These are phyloP conservation scores for Lordiphosa stackelbergi DNA, from an alignment of 1,140 invertebrate genomes.

Conservation along the genomic window DNA sequence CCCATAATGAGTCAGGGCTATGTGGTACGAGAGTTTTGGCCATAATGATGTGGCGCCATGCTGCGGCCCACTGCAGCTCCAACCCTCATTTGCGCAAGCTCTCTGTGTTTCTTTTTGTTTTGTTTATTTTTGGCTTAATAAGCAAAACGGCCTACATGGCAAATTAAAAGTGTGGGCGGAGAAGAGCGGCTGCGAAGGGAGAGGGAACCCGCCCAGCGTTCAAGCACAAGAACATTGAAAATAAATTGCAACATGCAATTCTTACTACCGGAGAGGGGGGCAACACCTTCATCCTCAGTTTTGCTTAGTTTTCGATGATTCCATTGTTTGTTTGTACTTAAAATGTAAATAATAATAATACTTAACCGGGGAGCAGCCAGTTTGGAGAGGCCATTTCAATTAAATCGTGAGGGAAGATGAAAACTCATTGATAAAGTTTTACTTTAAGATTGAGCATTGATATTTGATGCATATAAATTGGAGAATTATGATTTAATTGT, in stretches of 20 bases:
- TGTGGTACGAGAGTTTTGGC: slow-evolving; percentile 16
- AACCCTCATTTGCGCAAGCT: slow-evolving; percentile 47
- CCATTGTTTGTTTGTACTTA: slow-evolving; percentile 55
- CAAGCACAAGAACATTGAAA: slow-evolving; percentile 31
- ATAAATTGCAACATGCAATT: slow-evolving; percentile 46
- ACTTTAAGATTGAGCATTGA: background rate
- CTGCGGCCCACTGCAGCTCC: slow-evolving; percentile 30
- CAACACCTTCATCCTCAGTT: slow-evolving; percentile 57
- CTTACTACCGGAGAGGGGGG: background rate
- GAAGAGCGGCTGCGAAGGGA: slow-evolving; percentile 1
- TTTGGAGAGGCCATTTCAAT: slow-evolving; percentile 52
- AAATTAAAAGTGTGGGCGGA: slow-evolving; percentile 51
- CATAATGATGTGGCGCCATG: slow-evolving; percentile 60
- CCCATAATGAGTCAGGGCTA: slow-evolving; percentile 45
- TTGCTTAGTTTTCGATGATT: slow-evolving; percentile 15
- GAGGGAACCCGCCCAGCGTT: slow-evolving; percentile 22
- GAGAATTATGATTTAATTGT: no score
- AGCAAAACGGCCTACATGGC: slow-evolving; percentile 66
- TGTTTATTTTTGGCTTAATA: slow-evolving; percentile 43
- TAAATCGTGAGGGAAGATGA: slow-evolving; percentile 59
- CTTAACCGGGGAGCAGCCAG: slow-evolving; percentile 23
- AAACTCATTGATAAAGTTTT: slow-evolving; percentile 33
- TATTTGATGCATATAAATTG: no score
- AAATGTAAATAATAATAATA: slow-evolving; percentile 30
- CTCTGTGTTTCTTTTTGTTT: background rate